Evolutionary conservation across 1,140 invertebrate genomes (phyloP), one percentile per base, ranked within the genome.

Genomic region (Heliothis subflexa): DNA sequence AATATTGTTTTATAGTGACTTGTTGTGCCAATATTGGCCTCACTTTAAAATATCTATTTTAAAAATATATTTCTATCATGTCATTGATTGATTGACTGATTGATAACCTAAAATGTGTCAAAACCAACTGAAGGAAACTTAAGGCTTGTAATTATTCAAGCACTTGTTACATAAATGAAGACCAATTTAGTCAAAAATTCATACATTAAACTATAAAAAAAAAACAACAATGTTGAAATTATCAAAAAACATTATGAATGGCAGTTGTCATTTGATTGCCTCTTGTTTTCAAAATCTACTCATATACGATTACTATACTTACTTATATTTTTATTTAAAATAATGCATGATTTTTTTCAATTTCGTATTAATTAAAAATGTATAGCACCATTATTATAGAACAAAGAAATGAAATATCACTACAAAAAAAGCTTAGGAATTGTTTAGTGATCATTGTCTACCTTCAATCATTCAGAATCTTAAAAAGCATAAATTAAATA

Each of bases 1-100:
- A 71, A 71, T 71, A 55, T 71, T 71, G 28, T 71, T 54, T 71
- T 71, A 71, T 71, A 71, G n/a, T 55, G 68, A 71, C 50, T 71
- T 16, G 50, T 55, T 33, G 68, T 40, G 68, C 68, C 68, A 55
- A 10, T 33, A 40, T 14, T 55, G 68, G 68, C 50, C 25, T 55
- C 68, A 71, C 14, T 71, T 71, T 54, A 18, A 55, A 52, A 52
- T 68, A 28, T 66, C 62, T 70, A 47, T 47, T 47, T 70, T n/a
- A 52, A 70, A 49, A 52, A n/a, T 70, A 11, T 28, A 21, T 25
- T 70, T 52, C 13, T 64, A 40, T 52, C 2, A 45, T 40, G 28
- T 62, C 33, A 40, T 40, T 16, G 61, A 55, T 54, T 54, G 54
- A 64, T 47, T 64, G 61, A 47, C 61, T 64, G 62, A 47, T 66